Evolutionary conservation across 2,888 invertebrate genomes (phyloP).

Genomic region (Xylophagus ater): DNA sequence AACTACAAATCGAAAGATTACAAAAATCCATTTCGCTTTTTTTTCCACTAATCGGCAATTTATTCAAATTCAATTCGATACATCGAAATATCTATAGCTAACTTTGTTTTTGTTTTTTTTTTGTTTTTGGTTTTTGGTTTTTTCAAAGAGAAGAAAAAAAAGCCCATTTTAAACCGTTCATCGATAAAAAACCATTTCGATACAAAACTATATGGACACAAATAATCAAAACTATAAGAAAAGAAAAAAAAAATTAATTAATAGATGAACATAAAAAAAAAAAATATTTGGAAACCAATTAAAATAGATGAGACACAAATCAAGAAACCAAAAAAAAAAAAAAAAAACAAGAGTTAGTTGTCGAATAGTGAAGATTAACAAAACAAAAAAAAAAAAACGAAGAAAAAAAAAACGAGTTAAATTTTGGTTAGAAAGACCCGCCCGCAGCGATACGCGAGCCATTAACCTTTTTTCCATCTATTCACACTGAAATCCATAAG

Average conservation of each 20-base stretch:
- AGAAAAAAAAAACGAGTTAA: slow-evolving; percentile 6
- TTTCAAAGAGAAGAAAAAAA: too few relatives aligned
- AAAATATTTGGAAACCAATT: slow-evolving; percentile 13
- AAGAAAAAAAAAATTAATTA: too few relatives aligned
- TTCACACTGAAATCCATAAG: slow-evolving; percentile 1
- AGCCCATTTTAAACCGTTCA: too few relatives aligned
- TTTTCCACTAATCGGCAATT: slow-evolving; percentile 13
- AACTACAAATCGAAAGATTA: slow-evolving; percentile 9
- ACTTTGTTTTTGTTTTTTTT: too few relatives aligned
- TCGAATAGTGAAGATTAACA: slow-evolving; percentile 4
- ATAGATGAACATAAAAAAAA: background rate
- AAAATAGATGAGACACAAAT: slow-evolving; percentile 12
- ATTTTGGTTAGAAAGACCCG: slow-evolving; percentile 8
- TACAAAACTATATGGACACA: background rate
- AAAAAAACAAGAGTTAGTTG: slow-evolving; percentile 3
- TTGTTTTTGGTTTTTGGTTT: too few relatives aligned
- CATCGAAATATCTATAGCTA: too few relatives aligned
- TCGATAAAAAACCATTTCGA: background rate
- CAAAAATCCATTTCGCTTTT: slow-evolving; percentile 10
- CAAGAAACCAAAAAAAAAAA: slow-evolving; percentile 7
- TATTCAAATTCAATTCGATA: slow-evolving; percentile 11
- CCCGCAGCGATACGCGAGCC: slow-evolving; percentile 13
- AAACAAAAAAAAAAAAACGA: slow-evolving; percentile 9
- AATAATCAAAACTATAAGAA: too few relatives aligned
- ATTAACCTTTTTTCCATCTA: slow-evolving; percentile 12